Evolutionary conservation across 2,888 invertebrate species (phyloP).

Genomic region (Lamellibrachia satsuma): DNA sequence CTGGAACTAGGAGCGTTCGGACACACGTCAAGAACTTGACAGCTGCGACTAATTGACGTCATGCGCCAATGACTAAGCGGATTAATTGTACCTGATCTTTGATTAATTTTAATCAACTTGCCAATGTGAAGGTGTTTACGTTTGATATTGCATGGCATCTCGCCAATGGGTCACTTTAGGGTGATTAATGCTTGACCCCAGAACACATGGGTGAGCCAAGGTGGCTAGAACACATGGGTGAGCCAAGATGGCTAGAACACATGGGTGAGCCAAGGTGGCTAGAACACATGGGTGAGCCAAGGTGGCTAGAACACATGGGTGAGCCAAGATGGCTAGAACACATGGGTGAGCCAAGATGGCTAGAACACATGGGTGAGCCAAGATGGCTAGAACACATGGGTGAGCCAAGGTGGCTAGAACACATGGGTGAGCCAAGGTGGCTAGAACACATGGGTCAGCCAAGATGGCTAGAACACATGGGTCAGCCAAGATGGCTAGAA

Average conservation of each 20-base stretch:
- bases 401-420: background rate
- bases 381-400: background rate
- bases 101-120: background rate
- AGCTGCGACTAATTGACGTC: background rate
- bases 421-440: background rate
- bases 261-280: background rate
- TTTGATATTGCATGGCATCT: background rate
- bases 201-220: background rate
- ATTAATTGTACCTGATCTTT: background rate
- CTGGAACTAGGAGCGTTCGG: background rate
- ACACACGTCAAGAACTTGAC: background rate
- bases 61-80: background rate
- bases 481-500: background rate
- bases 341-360: background rate
- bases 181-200: background rate
- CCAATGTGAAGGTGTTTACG: background rate
- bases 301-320: background rate
- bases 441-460: no score
- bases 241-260: background rate
- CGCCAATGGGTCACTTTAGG: background rate
- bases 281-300: background rate
- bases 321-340: background rate
- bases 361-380: background rate
- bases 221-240: background rate
- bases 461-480: background rate